Evolutionary conservation across 2,888 invertebrate genomes (phyloP).

Genomic region (Choristoneura rosaceana): DNA sequence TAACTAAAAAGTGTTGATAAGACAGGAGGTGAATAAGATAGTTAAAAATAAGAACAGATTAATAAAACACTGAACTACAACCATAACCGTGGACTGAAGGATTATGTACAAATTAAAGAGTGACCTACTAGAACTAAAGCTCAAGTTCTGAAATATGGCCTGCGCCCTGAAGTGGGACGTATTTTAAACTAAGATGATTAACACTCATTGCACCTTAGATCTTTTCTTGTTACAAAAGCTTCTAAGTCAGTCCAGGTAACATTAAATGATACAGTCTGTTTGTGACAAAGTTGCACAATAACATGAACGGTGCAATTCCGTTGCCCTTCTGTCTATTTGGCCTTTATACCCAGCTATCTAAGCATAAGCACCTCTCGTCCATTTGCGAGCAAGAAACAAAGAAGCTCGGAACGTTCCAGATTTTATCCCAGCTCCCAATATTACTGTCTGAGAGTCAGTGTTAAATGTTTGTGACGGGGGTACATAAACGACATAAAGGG

Average conservation of each 20-base stretch:
- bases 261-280: not conserved
- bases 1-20: too few species aligned
- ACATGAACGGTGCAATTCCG: slow-evolving; percentile 31
- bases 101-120: too few species aligned
- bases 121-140: too few species aligned
- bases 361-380: slow-evolving; percentile 44
- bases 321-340: slow-evolving; percentile 19
- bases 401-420: slow-evolving; percentile 58
- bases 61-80: too few species aligned
- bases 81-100: too few species aligned
- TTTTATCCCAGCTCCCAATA: slow-evolving; percentile 62
- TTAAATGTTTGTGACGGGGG: slow-evolving; percentile 68
- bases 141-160: too few species aligned
- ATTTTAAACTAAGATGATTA: too few species aligned
- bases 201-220: too few species aligned
- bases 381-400: slow-evolving; percentile 49
- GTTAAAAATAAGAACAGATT: too few species aligned
- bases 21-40: too few species aligned
- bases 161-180: too few species aligned
- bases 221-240: slow-evolving; percentile 3
- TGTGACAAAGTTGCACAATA: slow-evolving; percentile 32
- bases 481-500: slow-evolving; percentile 59
- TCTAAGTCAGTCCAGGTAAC: slow-evolving; percentile 10
- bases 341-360: slow-evolving; percentile 40
- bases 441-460: slow-evolving; percentile 69